Percentiles rank a stretch among this genome's conserved stretches.
Evolutionary conservation across 2,888 invertebrate genomes (phyloP).

Genomic region (Papilio gigon): DNA sequence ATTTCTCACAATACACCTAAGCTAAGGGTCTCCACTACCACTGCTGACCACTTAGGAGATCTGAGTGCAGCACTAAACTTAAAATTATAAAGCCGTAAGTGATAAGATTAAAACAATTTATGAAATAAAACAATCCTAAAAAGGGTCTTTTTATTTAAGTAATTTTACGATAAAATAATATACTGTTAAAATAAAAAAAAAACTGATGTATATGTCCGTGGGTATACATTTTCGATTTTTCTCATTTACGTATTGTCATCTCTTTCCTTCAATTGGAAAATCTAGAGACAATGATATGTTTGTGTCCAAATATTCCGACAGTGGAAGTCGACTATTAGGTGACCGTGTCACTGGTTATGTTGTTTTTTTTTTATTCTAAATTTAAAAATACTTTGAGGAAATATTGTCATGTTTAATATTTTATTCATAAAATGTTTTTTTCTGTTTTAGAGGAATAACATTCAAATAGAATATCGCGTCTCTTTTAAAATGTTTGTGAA

Average conservation of each 20-base stretch:
- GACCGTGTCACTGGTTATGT: neutral
- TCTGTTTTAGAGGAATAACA: no score
- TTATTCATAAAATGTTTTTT: no score
- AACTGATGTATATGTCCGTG: neutral
- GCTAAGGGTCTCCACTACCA: no score
- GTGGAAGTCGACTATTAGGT: neutral
- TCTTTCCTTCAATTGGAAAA: neutral
- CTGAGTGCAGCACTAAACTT: no score
- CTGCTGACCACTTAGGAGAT: no score
- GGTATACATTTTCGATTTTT: no score
- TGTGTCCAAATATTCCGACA: neutral
- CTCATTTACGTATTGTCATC: neutral
- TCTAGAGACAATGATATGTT: neutral
- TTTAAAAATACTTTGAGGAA: no score
- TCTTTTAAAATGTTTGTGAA: neutral
- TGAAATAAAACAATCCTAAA: constrained; percentile 2
- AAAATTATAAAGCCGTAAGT: neutral
- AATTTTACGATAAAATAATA: neutral
- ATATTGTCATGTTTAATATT: no score
- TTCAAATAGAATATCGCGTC: neutral
- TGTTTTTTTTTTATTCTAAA: neutral
- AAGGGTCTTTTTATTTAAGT: neutral
- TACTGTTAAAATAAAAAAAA: constrained; percentile 1
- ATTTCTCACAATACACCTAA: no score
- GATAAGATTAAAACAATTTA: neutral